Evolutionary conservation across 2,797 vertebrate genomes (phyloP).

Genomic region (Toxotes lorentzi): DNA sequence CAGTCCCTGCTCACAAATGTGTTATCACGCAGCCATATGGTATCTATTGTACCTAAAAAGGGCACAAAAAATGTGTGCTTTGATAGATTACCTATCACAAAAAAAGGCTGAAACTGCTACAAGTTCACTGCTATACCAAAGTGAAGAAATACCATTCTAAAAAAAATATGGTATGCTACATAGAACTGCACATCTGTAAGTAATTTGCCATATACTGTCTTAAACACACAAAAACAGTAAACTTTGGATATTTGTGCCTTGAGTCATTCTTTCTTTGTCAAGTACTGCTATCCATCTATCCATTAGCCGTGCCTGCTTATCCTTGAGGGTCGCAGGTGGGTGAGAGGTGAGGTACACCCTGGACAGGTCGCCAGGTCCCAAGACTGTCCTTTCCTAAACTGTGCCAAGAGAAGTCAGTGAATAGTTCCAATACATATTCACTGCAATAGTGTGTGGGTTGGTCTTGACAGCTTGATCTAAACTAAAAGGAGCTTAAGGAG

Average conservation of each 20-base stretch:
- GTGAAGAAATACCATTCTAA: not conserved
- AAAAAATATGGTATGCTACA: not conserved
- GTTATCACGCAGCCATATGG: constrained; percentile 11
- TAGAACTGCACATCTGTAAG: not conserved
- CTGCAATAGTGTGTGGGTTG: constrained; percentile 14
- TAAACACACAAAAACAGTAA: constrained; percentile 4
- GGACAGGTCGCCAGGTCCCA: too few relatives aligned
- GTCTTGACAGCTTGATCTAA: constrained; percentile 32
- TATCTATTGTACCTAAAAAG: constrained; percentile 9
- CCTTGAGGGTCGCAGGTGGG: not conserved
- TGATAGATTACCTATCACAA: constrained; percentile 5
- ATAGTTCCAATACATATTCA: constrained; percentile 26
- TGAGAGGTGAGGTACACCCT: not conserved
- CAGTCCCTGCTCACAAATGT: not conserved
- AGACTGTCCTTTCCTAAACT: constrained; percentile 15
- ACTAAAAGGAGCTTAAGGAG: constrained; percentile 31
- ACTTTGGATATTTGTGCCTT: not conserved
- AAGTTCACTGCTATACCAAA: not conserved
- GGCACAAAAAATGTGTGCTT: constrained; percentile 20
- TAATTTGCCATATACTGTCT: constrained; percentile 3
- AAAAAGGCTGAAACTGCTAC: constrained; percentile 10
- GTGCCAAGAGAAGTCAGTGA: constrained; percentile 18
- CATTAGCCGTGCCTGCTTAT: not conserved
- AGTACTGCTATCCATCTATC: not conserved
- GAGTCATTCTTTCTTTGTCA: not conserved